These are phyloP conservation scores for Leptopilina clavipes DNA, from an alignment of 1,140 invertebrate species.

Conservation along the genomic window DNA sequence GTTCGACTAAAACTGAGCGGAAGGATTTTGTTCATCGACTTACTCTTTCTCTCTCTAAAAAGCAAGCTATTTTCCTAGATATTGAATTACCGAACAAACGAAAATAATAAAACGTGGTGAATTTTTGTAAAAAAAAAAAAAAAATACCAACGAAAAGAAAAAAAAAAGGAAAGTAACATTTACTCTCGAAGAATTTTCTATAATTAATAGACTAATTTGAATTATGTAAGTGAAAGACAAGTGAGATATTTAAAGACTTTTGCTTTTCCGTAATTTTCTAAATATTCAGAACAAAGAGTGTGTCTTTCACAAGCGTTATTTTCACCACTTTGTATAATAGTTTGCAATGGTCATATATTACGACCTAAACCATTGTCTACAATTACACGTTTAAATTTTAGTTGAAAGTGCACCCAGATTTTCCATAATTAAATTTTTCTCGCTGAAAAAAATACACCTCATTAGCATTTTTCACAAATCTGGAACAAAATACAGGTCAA, in stretches of 20 bases:
- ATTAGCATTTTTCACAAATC: too few species aligned
- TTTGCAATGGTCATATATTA: neutral
- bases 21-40: conserved; percentile 36
- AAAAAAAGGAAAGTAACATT: too few species aligned
- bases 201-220: neutral
- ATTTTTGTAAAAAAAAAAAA: too few species aligned
- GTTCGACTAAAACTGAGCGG: conserved; percentile 36
- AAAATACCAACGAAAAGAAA: too few species aligned
- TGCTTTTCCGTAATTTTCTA: conserved; percentile 11
- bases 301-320: conserved; percentile 4
- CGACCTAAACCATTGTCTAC: neutral
- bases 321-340: neutral
- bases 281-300: conserved; percentile 1
- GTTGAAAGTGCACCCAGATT: too few species aligned
- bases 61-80: neutral
- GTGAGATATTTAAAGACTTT: neutral
- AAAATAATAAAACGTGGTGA: too few species aligned
- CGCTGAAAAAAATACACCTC: too few species aligned
- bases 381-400: neutral
- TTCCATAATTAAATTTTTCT: too few species aligned
- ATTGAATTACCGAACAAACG: neutral
- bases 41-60: neutral
- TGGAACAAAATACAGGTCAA: too few species aligned
- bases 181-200: too few species aligned
- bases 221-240: neutral